These are phyloP conservation scores for Acanthosoma haemorrhoidale DNA, from an alignment of 2,888 invertebrate genomes.

Conservation along the genomic window DNA sequence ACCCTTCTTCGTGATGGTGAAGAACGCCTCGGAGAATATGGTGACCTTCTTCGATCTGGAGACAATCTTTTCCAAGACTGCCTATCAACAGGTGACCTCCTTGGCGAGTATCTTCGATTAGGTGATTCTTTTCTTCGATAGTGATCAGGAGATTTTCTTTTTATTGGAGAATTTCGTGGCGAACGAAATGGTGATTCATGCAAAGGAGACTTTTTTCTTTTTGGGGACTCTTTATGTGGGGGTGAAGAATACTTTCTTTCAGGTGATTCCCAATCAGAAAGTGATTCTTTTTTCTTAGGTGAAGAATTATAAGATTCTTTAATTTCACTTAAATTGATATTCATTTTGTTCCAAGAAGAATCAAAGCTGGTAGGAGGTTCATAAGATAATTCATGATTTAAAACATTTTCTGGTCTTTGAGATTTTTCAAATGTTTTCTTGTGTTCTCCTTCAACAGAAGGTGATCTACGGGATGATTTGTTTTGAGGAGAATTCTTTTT, in stretches of 20 bases:
- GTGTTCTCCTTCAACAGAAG: background rate
- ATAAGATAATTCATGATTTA: background rate
- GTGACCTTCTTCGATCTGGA: slow-evolving; percentile 27
- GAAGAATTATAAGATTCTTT: slow-evolving; percentile 9
- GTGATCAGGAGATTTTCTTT: background rate
- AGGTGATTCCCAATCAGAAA: background rate
- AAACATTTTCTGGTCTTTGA: background rate
- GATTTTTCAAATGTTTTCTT: background rate
- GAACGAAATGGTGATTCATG: slow-evolving; percentile 13
- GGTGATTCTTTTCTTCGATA: slow-evolving; percentile 18
- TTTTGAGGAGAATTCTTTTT: background rate
- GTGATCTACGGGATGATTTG: background rate
- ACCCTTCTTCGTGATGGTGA: slow-evolving; percentile 17
- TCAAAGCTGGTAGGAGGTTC: background rate
- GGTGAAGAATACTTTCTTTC: slow-evolving; percentile 4
- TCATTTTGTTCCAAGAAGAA: background rate
- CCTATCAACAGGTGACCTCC: slow-evolving; percentile 30
- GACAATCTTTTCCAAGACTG: slow-evolving; percentile 22
- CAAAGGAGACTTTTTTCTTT: slow-evolving; percentile 15
- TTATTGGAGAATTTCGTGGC: background rate
- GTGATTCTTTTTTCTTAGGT: background rate
- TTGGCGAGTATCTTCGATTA: slow-evolving; percentile 27
- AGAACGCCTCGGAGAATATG: slow-evolving; percentile 30
- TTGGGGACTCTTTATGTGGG: slow-evolving; percentile 8
- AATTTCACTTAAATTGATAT: background rate